Base-by-base conservation (phyloP, 2,888 invertebrate species). In the Meteorus cinctellus region DNA sequence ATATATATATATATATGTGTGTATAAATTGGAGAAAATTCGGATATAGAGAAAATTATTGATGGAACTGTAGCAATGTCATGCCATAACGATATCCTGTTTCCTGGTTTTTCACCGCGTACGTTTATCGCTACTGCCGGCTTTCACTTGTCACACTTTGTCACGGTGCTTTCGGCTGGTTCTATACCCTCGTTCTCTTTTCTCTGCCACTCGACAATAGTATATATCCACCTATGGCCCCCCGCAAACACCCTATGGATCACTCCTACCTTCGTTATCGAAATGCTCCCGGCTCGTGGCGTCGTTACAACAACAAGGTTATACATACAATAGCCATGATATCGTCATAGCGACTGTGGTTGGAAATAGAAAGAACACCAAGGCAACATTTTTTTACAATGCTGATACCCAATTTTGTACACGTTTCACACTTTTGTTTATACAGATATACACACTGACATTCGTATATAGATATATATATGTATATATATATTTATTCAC, bases 121-220 rank as follows among this genome's bases (percentile, higher is more conserved):
- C 77, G 78, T 79, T 79, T 82, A 81, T 82, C 82, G 80, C 76
- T 75, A 77, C 76, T 72, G 79, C 78, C 81, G 80, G 79, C 78
- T 80, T 81, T 80, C 76, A 75, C 79, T 79, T 80, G 78, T 80
- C 81, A 79, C 80, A 82, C 82, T 84, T 83, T 82, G 82, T 83
- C 83, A 82, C 82, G 79, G 76, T 78, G 80, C 79, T 82, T 81
- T 83, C 81, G 80, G 80, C 80, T 81, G 82, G 72, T 78, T 76
- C 48, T 41, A 12, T 12, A 60, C 62, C 59, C 70, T 68, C 68
- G 69, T 66, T 67, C 74, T 60, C 74, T 74, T 74, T 75, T 72
- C 74, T 72, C 72, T 72, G 63, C 31, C 45, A 63, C 65, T 51
- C 71, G 60, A 76, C 72, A 73, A 72, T 73, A 62, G 27, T 59